Base-by-base conservation (phyloP, 2,888 invertebrate species). In the Reticulitermes lucifugus region DNA sequence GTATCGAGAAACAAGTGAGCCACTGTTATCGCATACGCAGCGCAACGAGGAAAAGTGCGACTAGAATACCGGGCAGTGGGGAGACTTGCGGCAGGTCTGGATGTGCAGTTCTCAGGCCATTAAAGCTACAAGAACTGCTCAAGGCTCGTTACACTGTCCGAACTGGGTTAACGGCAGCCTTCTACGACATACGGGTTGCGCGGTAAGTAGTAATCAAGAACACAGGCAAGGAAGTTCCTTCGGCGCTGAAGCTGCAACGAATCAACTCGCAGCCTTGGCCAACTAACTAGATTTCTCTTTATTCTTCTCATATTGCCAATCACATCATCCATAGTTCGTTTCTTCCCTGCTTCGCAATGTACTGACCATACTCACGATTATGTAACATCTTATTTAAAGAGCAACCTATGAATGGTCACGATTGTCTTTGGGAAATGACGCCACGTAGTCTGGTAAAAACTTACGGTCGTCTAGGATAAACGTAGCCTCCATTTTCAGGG, bases 211-310 rank as follows among this genome's bases (percentile, higher is more conserved):
- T 18, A 55, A 55, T 51, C 51, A 51, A 51, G 51, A 3, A 51
- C 14, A 21, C 3, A 25, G 22, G 60, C n/a, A 60, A 60, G 60
- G 60, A 60, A 60, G 60, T 60, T 60, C 60, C 60, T 6, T 46
- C 55, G n/a, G n/a, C 6, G 65, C 65, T 25, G 55, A n/a, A n/a
- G 65, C 65, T 65, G 9, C 25, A 25, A 65, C 7, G 65, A 65
- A 65, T 65, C 65, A 65, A n/a, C 65, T 65, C 65, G 25, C 25
- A 79, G 51, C 79, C 79, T 79, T 79, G 79, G 79, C 79, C 79
- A 55, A 79, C 79, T 79, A 51, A 55, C 51, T 25, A 77, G 25
- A 65, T 65, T 65, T 65, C 65, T n/a, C 65, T 65, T 65, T 55
- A 55, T 55, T 21, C 55, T 55, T 18, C 55, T 55, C 65, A 12